phyloP scores from a whole-genome alignment of 2,888 invertebrate species.

The Ferdinandea cuprea region DNA sequence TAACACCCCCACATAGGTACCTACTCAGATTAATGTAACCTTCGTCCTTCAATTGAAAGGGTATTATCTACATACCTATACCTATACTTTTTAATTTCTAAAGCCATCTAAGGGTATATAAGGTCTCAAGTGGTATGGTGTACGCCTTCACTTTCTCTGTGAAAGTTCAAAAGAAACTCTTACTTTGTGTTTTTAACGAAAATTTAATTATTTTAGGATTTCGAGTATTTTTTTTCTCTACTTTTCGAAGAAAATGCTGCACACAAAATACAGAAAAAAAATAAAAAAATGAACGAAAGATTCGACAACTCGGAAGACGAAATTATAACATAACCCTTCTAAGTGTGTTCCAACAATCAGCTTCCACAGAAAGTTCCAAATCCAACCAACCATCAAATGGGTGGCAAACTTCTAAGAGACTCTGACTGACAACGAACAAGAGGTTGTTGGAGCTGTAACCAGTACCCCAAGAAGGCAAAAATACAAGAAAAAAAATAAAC shows the following conservation, averaged over 20 bases:
- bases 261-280: too few relatives aligned
- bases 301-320: slow-evolving; percentile 19
- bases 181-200: slow-evolving; percentile 23
- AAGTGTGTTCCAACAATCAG: slow-evolving; percentile 34
- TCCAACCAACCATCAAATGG: slow-evolving; percentile 63
- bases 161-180: slow-evolving; percentile 50
- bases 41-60: background rate
- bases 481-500: slow-evolving; percentile 24
- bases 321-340: slow-evolving; percentile 65
- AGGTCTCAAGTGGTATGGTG: slow-evolving; percentile 35
- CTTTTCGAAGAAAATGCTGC: slow-evolving; percentile 14
- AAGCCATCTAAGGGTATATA: slow-evolving; percentile 7
- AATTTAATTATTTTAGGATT: slow-evolving; percentile 70
- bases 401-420: slow-evolving; percentile 63
- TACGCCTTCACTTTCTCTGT: background rate
- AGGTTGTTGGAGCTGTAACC: slow-evolving; percentile 9
- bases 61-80: background rate
- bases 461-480: slow-evolving; percentile 10
- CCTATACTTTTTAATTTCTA: background rate
- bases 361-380: slow-evolving; percentile 35
- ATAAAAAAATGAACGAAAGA: slow-evolving; percentile 14
- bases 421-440: slow-evolving; percentile 50
- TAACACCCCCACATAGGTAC: too few relatives aligned
- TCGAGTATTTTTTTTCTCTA: slow-evolving; percentile 27
- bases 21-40: background rate